Evolutionary conservation across 2,888 invertebrate genomes (phyloP), one percentile per base, ranked within the genome.

Genomic region (Andrena trimmerana): DNA sequence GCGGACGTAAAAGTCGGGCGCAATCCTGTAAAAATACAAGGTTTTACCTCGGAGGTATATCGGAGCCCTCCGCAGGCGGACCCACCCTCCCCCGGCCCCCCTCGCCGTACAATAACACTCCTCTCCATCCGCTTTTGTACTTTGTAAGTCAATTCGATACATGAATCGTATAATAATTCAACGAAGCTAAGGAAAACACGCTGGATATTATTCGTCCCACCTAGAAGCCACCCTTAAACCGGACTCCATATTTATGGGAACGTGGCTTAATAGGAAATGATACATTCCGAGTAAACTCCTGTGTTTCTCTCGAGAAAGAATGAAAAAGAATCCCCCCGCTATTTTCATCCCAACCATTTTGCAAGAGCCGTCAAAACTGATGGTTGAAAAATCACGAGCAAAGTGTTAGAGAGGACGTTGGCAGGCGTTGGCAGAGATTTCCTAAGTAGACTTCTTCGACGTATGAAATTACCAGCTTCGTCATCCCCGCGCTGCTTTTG

Each of bases 101-200:
- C 77, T 89, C 89, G 85, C 78, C 86, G 88, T 92, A 93, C 92
- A 93, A 93, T 93, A 93, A 94, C 92, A 93, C 93, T 92, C 91
- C 91, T 92, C 92, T 90, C 89, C 91, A 91, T 92, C 91, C 92
- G 93, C 92, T 93, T 93, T 93, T 92, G 91, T 93, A 90, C 92
- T 94, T 94, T 94, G 94, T 94, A 90, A 94, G 94, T 94, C 94
- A 94, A 94, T 94, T 91, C 91, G 91, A 93, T 93, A 94, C 94
- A 94, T 94, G 93, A 94, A 93, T 93, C 92, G 93, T 93, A 93
- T 92, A 93, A 93, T 94, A 94, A 94, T 94, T 94, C 93, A 93
- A 90, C 90, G 87, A 86, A 90, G 90, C 90, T 91, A 92, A 93
- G 91, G 91, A 93, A 93, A 93, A 93, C 91, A 93, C 91, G 89